phyloP scores from a whole-genome alignment of 1,140 invertebrate genomes.

The Propsilocerus akamusi region DNA sequence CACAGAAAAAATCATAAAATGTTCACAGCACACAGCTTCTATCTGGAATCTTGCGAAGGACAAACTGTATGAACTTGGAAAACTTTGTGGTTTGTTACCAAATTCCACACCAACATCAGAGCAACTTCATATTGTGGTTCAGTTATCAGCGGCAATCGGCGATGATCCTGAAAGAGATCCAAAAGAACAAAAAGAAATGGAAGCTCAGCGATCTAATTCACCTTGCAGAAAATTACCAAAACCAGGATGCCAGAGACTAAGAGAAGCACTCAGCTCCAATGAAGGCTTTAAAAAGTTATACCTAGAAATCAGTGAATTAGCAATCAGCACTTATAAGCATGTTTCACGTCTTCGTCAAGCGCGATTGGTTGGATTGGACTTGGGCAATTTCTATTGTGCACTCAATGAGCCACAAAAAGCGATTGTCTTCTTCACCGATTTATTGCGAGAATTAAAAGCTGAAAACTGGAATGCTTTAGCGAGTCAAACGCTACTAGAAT shows the following conservation, averaged over 20 bases:
- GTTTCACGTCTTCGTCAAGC: constrained; percentile 73
- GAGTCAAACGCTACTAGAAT: constrained; percentile 59
- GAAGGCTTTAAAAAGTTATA: constrained; percentile 80
- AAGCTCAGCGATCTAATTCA: constrained; percentile 17
- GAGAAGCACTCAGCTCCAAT: constrained; percentile 79
- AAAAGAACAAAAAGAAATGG: background rate
- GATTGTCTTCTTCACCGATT: constrained; percentile 70
- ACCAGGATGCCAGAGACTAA: constrained; percentile 63
- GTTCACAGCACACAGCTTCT: constrained; percentile 73
- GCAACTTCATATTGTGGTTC: constrained; percentile 77
- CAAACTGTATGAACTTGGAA: constrained; percentile 76
- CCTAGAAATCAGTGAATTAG: constrained; percentile 80
- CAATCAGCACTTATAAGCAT: constrained; percentile 94
- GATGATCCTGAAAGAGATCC: constrained; percentile 29
- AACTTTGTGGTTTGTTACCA: constrained; percentile 81
- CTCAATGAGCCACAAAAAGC: constrained; percentile 74
- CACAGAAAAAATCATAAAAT: constrained; percentile 41
- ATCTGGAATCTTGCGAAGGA: constrained; percentile 84
- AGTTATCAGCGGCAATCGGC: constrained; percentile 75
- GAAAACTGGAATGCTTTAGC: constrained; percentile 73
- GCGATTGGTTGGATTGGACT: constrained; percentile 66
- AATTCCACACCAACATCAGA: constrained; percentile 62
- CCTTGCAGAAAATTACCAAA: constrained; percentile 22
- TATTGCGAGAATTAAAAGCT: constrained; percentile 64
- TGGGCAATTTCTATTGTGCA: constrained; percentile 79